phyloP scores from a whole-genome alignment of 2,113 vertebrate species.

The Taurulus bubalis region DNA sequence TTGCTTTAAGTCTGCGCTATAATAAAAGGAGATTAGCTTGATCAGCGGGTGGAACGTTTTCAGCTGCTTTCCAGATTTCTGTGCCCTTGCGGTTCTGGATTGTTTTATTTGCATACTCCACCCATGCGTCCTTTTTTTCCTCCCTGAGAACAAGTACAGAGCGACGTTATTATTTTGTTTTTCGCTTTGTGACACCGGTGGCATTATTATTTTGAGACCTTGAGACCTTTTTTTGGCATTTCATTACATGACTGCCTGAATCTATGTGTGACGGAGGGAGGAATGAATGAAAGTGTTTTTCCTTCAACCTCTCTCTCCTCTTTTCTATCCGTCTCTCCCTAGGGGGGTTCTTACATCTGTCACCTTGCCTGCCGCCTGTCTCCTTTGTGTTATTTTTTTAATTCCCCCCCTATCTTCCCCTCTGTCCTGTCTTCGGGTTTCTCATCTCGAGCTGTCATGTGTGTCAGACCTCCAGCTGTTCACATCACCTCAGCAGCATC shows the following conservation, averaged over 20 bases:
- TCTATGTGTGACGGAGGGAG: neutral
- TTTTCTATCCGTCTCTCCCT: conserved; percentile 17
- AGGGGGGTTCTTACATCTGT: conserved; percentile 12
- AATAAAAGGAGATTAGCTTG: conserved; percentile 33
- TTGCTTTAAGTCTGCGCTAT: conserved; percentile 1
- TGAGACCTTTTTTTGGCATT: conserved; percentile 33
- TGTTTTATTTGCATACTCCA: neutral
- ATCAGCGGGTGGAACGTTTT: conserved; percentile 36
- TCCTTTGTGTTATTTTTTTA: conserved; percentile 7
- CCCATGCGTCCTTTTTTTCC: neutral
- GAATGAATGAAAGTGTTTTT: conserved; percentile 15
- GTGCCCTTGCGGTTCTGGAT: neutral
- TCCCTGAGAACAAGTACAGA: neutral
- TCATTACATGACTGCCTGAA: conserved; percentile 33
- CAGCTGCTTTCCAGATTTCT: neutral
- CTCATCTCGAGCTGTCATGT: conserved; percentile 47
- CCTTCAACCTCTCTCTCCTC: neutral
- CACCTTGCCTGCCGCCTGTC: conserved; percentile 1
- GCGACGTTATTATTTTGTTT: neutral
- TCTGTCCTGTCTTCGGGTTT: conserved; percentile 35
- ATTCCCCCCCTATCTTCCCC: neutral
- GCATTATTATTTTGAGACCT: conserved; percentile 55
- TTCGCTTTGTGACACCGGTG: neutral
- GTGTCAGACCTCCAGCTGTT: conserved; percentile 56
- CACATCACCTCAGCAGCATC: conserved; percentile 33